Evolutionary conservation across 2,888 invertebrate genomes (phyloP).

Genomic region (Drosophila dives): DNA sequence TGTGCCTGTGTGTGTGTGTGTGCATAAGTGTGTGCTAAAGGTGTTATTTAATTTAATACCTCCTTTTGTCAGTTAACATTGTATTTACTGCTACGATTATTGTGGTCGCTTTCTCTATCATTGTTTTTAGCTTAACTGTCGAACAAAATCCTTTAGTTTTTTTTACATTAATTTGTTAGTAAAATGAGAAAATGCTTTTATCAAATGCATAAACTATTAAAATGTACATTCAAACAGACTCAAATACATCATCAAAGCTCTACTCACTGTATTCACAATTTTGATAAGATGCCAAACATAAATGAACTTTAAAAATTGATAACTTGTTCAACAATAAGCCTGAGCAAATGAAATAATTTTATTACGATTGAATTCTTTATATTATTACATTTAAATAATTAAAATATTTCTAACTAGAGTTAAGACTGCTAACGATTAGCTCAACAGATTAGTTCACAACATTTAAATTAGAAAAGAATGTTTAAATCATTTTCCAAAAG

Average conservation of each 20-base stretch:
- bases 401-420: background rate
- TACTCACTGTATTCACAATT: background rate
- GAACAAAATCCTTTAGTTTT: background rate
- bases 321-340: background rate
- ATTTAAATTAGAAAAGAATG: background rate
- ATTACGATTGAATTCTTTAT: background rate
- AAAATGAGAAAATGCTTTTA: background rate
- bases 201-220: background rate
- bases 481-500: background rate
- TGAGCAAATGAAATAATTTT: background rate
- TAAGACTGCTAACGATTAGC: background rate
- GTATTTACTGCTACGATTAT: constrained; percentile 41
- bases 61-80: constrained; percentile 52
- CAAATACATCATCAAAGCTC: background rate
- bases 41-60: constrained; percentile 47
- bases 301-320: background rate
- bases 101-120: constrained; percentile 11
- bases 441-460: background rate
- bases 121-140: constrained; percentile 7
- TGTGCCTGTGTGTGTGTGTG: background rate
- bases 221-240: background rate
- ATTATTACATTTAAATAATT: background rate
- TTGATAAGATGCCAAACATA: background rate
- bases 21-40: constrained; percentile 19
- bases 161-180: background rate